These are phyloP conservation scores for Myiopsitta monachus DNA, from an alignment of 2,113 vertebrate species.

Conservation along the genomic window DNA sequence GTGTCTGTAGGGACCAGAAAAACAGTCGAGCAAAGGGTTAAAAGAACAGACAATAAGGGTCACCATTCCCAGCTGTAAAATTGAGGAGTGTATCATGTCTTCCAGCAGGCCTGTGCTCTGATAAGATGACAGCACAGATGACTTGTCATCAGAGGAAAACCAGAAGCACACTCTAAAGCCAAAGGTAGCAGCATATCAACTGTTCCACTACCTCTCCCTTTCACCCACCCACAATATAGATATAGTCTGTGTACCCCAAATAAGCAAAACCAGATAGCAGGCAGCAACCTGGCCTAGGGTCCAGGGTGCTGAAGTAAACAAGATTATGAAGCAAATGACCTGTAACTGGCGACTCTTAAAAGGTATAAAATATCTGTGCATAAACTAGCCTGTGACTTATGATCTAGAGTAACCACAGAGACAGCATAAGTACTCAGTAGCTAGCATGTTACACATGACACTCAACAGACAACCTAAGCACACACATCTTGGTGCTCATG, in stretches of 20 bases:
- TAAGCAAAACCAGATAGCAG: not conserved
- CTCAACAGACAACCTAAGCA: not conserved
- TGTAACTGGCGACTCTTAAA: not conserved
- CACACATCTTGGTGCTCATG: not conserved
- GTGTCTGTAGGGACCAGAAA: not conserved
- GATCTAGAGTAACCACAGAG: not conserved
- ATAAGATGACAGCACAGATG: not conserved
- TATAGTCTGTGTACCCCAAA: not conserved
- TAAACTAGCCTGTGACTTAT: not conserved
- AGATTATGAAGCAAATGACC: not conserved
- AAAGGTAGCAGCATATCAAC: not conserved
- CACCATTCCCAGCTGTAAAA: not conserved
- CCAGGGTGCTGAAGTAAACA: not conserved
- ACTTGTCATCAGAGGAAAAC: not conserved
- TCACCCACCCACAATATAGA: not conserved
- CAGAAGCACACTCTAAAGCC: not conserved
- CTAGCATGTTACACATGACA: not conserved
- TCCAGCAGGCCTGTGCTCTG: fast-evolving
- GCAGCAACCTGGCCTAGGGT: not conserved
- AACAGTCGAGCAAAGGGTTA: not conserved
- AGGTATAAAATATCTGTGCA: not conserved
- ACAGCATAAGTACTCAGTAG: not conserved
- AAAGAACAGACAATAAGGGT: not conserved
- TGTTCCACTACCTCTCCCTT: not conserved
- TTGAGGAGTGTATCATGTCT: not conserved